Conservation (phyloP, 2,797 vertebrate genomes). For the Centroberyx gerrardi region DNA sequence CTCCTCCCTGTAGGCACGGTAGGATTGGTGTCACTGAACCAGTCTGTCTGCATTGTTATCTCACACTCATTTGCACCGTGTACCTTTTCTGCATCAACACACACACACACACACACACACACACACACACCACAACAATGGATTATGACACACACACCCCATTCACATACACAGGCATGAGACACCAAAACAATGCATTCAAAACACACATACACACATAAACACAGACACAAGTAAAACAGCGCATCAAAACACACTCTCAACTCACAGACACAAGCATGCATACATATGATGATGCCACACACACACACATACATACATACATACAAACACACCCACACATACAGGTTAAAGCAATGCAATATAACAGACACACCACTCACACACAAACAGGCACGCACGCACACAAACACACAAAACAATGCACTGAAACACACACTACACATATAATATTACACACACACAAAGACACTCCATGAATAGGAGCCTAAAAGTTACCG, state of each 20-base stretch:
- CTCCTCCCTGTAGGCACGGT: not conserved
- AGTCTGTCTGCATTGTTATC: slow-evolving; percentile 67
- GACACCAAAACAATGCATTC: not conserved
- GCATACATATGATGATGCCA: too few species aligned
- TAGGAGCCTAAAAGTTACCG: too few species aligned
- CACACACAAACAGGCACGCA: not conserved
- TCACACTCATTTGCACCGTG: not conserved
- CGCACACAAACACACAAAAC: not conserved
- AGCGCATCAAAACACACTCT: slow-evolving; percentile 17
- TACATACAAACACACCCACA: not conserved
- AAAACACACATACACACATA: slow-evolving; percentile 12
- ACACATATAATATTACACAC: too few species aligned
- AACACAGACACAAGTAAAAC: too few species aligned
- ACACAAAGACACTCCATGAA: too few species aligned
- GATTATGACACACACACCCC: not conserved
- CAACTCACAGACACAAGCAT: too few species aligned
- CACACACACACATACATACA: not conserved
- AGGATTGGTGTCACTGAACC: slow-evolving; percentile 55
- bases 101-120: not conserved
- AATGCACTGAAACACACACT: slow-evolving; percentile 19
- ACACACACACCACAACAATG: not conserved
- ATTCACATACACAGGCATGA: not conserved
- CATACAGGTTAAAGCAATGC: not conserved
- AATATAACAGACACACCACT: slow-evolving; percentile 14
- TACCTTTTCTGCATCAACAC: slow-evolving; percentile 23